A percentile compares a stretch with the other conserved stretches of the same genome.
These are phyloP conservation scores for Drosophila meridionalis DNA, from an alignment of 2,888 invertebrate genomes.

Conservation along the genomic window DNA sequence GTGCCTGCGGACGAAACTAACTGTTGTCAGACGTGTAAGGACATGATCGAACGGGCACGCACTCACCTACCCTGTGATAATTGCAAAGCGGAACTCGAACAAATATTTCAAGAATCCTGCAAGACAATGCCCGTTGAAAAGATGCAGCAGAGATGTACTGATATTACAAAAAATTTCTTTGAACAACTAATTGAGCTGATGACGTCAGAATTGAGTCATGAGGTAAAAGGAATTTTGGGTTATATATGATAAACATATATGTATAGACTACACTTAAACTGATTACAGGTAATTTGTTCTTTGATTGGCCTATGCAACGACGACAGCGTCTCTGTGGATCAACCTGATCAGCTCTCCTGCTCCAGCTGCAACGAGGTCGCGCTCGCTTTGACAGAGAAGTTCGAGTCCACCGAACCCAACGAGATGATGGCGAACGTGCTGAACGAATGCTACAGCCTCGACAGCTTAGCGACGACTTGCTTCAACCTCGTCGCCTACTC, in stretches of 20 bases:
- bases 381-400: neutral
- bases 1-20: constrained; percentile 5
- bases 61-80: neutral
- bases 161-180: neutral
- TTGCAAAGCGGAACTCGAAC: neutral
- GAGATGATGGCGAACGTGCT: neutral
- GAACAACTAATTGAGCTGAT: neutral
- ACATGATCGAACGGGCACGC: constrained; percentile 3
- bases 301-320: constrained; percentile 15
- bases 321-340: neutral
- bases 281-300: constrained; percentile 23
- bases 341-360: constrained; percentile 17
- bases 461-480: neutral
- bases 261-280: neutral
- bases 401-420: neutral
- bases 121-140: neutral
- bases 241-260: neutral
- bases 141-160: neutral
- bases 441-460: neutral
- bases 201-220: constrained; percentile 9
- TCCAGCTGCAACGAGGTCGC: neutral
- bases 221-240: neutral
- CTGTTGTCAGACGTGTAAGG: constrained; percentile 10
- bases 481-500: neutral
- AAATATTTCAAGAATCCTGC: neutral